These are phyloP conservation scores for Brachionus rubens DNA, from an alignment of 1,140 invertebrate genomes.

Conservation along the genomic window DNA sequence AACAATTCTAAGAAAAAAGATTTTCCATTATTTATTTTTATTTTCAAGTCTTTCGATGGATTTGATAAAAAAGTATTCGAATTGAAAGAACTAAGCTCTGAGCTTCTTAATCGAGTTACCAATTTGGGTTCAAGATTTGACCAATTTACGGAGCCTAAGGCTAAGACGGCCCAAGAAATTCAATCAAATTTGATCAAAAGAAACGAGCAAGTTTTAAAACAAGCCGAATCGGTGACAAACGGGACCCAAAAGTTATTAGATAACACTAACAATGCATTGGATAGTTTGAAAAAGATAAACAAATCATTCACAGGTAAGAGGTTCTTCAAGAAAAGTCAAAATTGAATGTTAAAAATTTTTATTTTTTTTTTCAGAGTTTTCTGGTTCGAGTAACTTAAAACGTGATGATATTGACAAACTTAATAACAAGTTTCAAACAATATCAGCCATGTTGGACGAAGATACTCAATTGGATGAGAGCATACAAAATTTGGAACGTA, in stretches of 20 bases:
- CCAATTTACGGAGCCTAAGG: not conserved
- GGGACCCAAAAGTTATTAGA: conserved; percentile 35
- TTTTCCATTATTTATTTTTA: not conserved
- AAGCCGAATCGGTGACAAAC: conserved; percentile 19
- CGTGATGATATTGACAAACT: conserved; percentile 5
- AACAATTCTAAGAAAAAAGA: not conserved
- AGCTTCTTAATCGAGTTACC: not conserved
- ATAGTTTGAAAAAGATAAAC: conserved; percentile 12
- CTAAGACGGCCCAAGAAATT: not conserved
- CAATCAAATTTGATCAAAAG: not conserved
- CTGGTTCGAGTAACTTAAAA: conserved; percentile 6
- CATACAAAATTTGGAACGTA: not conserved
- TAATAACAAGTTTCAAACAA: not conserved
- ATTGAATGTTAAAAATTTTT: not conserved
- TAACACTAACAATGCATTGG: conserved; percentile 5
- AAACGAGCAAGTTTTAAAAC: conserved; percentile 1
- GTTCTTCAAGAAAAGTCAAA: not conserved
- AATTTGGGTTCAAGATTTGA: not conserved
- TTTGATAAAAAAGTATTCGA: not conserved
- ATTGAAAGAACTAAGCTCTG: not conserved
- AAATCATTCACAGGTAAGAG: not conserved
- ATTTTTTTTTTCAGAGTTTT: conserved; percentile 1
- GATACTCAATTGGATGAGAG: conserved; percentile 7
- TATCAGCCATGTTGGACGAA: not conserved
- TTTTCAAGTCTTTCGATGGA: not conserved